These are phyloP conservation scores for Lasaia peninsularis DNA, from an alignment of 1,140 invertebrate genomes.

Conservation along the genomic window DNA sequence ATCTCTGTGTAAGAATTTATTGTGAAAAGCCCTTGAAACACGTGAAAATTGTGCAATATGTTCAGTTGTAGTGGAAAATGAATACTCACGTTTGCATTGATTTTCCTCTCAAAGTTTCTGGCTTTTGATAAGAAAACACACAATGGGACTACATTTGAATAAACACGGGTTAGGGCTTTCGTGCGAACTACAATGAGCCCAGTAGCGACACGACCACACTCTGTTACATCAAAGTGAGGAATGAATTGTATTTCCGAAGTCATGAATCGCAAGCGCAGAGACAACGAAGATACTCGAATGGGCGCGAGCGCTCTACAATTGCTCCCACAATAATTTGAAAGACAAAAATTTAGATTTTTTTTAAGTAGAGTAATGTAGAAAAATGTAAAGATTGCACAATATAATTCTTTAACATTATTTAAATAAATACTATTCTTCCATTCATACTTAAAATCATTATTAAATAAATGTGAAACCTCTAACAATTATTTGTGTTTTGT, in stretches of 20 bases:
- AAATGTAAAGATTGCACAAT: too few relatives aligned
- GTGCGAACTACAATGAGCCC: conserved; percentile 72
- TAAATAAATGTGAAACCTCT: too few relatives aligned
- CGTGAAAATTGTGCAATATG: conserved; percentile 52
- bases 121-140: conserved; percentile 46
- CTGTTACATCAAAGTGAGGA: conserved; percentile 64
- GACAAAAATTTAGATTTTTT: background rate
- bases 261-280: conserved; percentile 31
- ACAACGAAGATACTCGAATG: background rate
- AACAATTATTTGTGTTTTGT: too few relatives aligned
- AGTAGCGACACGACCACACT: conserved; percentile 60
- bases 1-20: conserved; percentile 11
- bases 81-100: conserved; percentile 67
- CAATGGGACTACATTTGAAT: conserved; percentile 73
- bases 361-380: too few relatives aligned
- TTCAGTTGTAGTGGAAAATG: conserved; percentile 29
- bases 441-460: too few relatives aligned
- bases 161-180: conserved; percentile 68
- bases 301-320: background rate
- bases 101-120: conserved; percentile 63
- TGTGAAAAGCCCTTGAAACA: conserved; percentile 34
- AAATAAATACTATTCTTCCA: too few relatives aligned
- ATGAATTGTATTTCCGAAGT: conserved; percentile 26
- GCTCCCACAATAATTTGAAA: background rate
- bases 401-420: too few relatives aligned